A percentile compares a stretch with the other conserved stretches of the same genome.
Evolutionary conservation across 30 jellyfish, hydroid and myxozoan genomes (phyloP).

Genomic region (Turritopsis rubra): DNA sequence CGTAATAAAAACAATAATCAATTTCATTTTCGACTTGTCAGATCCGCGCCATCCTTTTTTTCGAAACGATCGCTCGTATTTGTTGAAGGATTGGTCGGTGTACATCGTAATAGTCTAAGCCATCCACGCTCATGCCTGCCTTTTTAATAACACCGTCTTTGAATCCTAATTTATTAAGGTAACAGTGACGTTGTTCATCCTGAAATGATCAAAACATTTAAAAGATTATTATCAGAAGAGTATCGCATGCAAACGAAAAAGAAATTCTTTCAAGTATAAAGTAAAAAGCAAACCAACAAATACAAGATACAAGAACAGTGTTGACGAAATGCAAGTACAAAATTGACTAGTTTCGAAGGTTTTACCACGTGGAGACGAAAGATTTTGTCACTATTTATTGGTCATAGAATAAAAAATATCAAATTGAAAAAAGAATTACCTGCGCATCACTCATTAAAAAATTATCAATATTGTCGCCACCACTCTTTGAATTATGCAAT

Average conservation of each 20-base stretch:
- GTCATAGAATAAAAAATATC: background rate
- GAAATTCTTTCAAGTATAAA: too few relatives aligned
- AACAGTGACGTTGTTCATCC: conserved; percentile 53
- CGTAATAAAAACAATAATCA: too few relatives aligned
- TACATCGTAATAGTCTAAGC: conserved; percentile 50
- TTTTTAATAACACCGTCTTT: conserved; percentile 57
- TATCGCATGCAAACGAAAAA: too few relatives aligned
- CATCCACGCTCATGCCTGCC: conserved; percentile 57
- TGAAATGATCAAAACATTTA: background rate
- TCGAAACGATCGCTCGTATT: background rate
- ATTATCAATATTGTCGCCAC: background rate
- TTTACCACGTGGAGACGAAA: too few relatives aligned
- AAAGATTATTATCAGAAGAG: background rate
- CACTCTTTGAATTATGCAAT: background rate
- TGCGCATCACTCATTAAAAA: background rate
- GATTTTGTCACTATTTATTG: too few relatives aligned
- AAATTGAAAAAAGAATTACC: too few relatives aligned
- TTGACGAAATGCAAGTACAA: too few relatives aligned
- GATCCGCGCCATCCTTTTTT: background rate
- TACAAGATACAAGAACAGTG: too few relatives aligned
- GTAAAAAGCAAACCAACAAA: too few relatives aligned
- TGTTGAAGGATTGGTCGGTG: conserved; percentile 48
- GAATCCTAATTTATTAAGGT: conserved; percentile 45
- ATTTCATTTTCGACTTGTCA: background rate
- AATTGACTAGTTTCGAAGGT: too few relatives aligned